Evolutionary conservation across 2,797 vertebrate species (phyloP).

Genomic region (Lutjanus campechanus): DNA sequence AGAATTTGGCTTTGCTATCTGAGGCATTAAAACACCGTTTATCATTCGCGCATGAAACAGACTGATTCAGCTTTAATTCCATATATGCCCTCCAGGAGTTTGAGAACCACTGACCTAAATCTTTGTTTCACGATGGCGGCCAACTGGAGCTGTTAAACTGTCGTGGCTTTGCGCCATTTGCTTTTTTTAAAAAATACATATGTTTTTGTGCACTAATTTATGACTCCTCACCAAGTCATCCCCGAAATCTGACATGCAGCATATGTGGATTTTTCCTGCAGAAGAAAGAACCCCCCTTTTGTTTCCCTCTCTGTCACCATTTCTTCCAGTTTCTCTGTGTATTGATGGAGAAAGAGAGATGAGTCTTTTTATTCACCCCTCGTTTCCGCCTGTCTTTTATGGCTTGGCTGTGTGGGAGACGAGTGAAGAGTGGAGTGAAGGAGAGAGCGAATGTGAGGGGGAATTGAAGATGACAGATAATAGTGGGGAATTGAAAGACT

Average conservation of each 20-base stretch:
- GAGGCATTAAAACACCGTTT: no score
- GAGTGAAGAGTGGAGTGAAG: slow-evolving; percentile 2
- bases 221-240: not conserved
- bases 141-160: no score
- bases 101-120: not conserved
- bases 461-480: slow-evolving; percentile 57
- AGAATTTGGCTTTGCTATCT: no score
- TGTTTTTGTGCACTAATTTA: no score
- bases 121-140: not conserved
- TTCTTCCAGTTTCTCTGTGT: not conserved
- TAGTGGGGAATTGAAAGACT: slow-evolving; percentile 25
- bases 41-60: not conserved
- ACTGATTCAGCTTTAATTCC: not conserved
- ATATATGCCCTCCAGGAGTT: not conserved
- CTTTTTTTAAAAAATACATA: not conserved
- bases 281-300: not conserved
- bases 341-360: slow-evolving; percentile 6
- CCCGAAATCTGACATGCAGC: not conserved
- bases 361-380: slow-evolving; percentile 23
- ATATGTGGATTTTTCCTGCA: not conserved
- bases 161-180: not conserved
- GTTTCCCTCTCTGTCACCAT: not conserved
- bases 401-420: slow-evolving; percentile 21
- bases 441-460: slow-evolving; percentile 35
- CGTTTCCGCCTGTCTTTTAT: slow-evolving; percentile 30